These are phyloP conservation scores for Drosophila cognata DNA, from an alignment of 2,888 invertebrate species.

Conservation along the genomic window DNA sequence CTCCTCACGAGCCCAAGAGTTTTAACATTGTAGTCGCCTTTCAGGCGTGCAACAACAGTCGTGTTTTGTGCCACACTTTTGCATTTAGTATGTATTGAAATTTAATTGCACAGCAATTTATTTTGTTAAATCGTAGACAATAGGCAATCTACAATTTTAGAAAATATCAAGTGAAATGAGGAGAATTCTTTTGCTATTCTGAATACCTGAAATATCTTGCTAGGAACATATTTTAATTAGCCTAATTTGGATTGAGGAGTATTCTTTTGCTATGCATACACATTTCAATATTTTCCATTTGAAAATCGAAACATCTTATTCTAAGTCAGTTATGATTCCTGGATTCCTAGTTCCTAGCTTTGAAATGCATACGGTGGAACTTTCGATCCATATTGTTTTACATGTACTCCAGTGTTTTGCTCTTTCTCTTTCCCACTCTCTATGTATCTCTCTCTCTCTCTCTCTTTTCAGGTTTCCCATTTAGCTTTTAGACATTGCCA, in stretches of 20 bases:
- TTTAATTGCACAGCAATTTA: not conserved
- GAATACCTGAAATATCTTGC: not conserved
- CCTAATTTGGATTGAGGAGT: not conserved
- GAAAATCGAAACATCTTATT: not conserved
- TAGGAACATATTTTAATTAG: not conserved
- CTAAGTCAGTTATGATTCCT: not conserved
- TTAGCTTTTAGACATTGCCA: constrained; percentile 51
- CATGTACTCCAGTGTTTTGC: not conserved
- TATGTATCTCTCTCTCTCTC: not conserved
- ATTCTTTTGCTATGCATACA: not conserved
- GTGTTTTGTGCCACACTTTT: constrained; percentile 27
- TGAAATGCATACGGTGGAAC: not conserved
- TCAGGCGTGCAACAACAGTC: constrained; percentile 27
- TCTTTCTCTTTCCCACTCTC: not conserved
- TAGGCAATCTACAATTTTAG: not conserved
- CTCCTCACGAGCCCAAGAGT: not conserved
- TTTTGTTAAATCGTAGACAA: not conserved
- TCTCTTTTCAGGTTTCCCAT: constrained; percentile 17
- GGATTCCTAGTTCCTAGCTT: not conserved
- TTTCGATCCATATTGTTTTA: not conserved
- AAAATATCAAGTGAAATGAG: not conserved
- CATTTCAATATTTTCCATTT: not conserved
- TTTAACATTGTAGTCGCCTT: constrained; percentile 38
- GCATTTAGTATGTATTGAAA: not conserved
- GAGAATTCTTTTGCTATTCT: not conserved